Conservation (phyloP, 2,888 invertebrate species). For the Anorthoa munda region DNA sequence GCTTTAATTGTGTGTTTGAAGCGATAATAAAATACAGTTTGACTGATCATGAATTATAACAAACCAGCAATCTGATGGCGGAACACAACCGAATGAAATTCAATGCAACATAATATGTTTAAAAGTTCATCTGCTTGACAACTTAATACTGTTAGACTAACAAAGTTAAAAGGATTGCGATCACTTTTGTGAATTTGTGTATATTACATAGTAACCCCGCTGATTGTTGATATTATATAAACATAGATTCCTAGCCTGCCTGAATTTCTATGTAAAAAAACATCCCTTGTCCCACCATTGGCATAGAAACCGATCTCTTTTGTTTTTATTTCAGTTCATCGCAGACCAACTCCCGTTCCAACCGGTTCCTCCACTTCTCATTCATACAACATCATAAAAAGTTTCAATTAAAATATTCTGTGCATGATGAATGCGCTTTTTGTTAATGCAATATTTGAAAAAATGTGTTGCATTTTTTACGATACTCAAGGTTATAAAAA, state of each 20-base stretch:
- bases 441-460: neutral
- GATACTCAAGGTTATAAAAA: constrained; percentile 13
- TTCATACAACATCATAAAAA: constrained; percentile 2
- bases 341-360: neutral
- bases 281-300: neutral
- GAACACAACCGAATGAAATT: too few species aligned
- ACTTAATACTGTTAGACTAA: too few species aligned
- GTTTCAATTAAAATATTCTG: constrained; percentile 4
- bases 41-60: too few species aligned
- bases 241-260: too few species aligned
- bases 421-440: constrained; percentile 23
- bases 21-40: neutral
- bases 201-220: too few species aligned
- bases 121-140: too few species aligned
- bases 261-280: neutral
- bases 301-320: constrained; percentile 26
- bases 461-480: neutral
- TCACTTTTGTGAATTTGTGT: too few species aligned
- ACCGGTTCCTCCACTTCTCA: constrained; percentile 4
- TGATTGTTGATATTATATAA: too few species aligned
- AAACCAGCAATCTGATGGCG: too few species aligned
- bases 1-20: neutral
- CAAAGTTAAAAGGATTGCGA: too few species aligned
- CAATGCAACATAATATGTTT: too few species aligned
- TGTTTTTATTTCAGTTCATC: constrained; percentile 19